phyloP scores from a whole-genome alignment of 1,140 invertebrate species.

The Drosophila bipectinata region DNA sequence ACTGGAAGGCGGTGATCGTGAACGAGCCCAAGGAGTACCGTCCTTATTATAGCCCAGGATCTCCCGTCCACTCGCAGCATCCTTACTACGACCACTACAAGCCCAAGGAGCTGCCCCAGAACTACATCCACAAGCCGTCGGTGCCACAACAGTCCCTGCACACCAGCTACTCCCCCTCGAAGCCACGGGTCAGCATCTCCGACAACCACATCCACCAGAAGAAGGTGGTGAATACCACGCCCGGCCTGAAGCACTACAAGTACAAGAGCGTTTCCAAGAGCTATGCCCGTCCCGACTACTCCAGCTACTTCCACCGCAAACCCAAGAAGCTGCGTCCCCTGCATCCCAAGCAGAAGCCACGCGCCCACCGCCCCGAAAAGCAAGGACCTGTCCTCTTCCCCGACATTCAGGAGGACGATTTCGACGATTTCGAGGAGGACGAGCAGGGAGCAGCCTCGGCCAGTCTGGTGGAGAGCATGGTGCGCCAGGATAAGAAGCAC shows the following conservation, averaged over 20 bases:
- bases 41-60: conserved; percentile 53
- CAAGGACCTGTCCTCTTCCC: conserved; percentile 67
- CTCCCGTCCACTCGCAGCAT: conserved; percentile 44
- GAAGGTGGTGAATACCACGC: conserved; percentile 77
- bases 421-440: conserved; percentile 53
- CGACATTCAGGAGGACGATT: conserved; percentile 31
- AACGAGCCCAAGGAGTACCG: conserved; percentile 70
- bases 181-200: conserved; percentile 36
- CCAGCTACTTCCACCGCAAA: conserved; percentile 80
- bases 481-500: conserved; percentile 75
- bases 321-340: conserved; percentile 57
- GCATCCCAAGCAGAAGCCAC: conserved; percentile 13
- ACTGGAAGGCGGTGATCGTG: conserved; percentile 77
- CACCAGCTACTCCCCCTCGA: conserved; percentile 60
- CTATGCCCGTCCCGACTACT: conserved; percentile 64
- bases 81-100: conserved; percentile 62
- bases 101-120: conserved; percentile 66
- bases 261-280: conserved; percentile 63
- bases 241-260: conserved; percentile 82
- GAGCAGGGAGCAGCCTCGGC: conserved; percentile 72
- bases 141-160: conserved; percentile 46
- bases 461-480: conserved; percentile 75
- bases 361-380: conserved; percentile 25
- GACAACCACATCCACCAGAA: conserved; percentile 74
- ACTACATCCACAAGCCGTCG: conserved; percentile 64